Base-by-base conservation (phyloP, 2,797 vertebrate genomes). In the Microhierax caerulescens region DNA sequence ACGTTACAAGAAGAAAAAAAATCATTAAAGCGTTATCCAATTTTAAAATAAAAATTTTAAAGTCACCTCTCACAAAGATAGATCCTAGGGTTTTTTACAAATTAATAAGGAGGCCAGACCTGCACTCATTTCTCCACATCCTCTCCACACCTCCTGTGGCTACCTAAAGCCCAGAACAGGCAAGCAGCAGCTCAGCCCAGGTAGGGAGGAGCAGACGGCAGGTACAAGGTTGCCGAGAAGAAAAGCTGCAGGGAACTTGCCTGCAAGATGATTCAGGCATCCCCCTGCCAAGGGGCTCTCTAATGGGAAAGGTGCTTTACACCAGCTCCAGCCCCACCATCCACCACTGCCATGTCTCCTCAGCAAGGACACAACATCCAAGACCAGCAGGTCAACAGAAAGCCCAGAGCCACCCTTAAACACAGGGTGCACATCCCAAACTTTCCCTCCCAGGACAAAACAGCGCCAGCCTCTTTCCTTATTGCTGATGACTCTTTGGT, bases 371-470 rank as follows among this genome's bases (percentile, higher is more conserved):
- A 5, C 21, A 45, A 50, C 13, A 22, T 5, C 22, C 24, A 47
- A 76, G 39, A 23, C 28, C 19, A 39, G 22, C 22, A 57, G 18
- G 30, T n/a, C 48, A 41, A 19, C 1, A 74, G 54, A 50, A 27
- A 23, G 30, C 30, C 21, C 60, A 34, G 16, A 36, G 28, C 23
- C 37, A 84, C 4, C 28, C 48, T 27, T 45, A 36, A 47, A 28
- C 9, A 61, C 20, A n/a, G 32, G 25, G 45, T 24, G 56, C 17
- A 4, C 2, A 27, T 7, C 32, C 28, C 53, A 1, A 1, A 3
- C 48, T 79, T 54, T 39, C 18, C 13, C 17, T 86, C n/a, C 53
- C 36, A 59, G 57, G 48, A 34, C 14, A 12, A 7, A 32, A 7
- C 13, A 54, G 25, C 0, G 0, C 14, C n/a, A n/a, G 25, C 10